Conservation (phyloP, 2,797 vertebrate species). For the Furcifer pardalis region DNA sequence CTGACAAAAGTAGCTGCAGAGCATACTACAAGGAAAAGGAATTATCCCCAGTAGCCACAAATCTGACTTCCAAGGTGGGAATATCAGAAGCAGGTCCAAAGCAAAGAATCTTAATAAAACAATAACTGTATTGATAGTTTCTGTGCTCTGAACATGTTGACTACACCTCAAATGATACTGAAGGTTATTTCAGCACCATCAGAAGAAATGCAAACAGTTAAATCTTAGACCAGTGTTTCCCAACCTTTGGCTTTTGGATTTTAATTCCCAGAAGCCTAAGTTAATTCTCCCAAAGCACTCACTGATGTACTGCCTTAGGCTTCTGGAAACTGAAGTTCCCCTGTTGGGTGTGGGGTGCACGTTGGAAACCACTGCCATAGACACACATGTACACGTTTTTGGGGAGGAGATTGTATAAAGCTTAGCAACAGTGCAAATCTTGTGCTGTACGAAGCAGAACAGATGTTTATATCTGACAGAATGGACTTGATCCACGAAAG, state of each 20-base stretch:
- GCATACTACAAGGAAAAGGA: neutral
- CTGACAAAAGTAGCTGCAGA: neutral
- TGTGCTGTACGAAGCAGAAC: neutral
- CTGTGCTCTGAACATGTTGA: neutral
- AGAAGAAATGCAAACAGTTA: neutral
- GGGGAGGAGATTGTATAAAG: neutral
- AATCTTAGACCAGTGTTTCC: too few species aligned
- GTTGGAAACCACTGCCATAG: too few species aligned
- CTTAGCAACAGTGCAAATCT: neutral
- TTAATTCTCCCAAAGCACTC: too few species aligned
- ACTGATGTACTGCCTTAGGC: too few species aligned
- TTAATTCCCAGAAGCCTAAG: too few species aligned
- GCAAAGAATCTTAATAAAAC: neutral
- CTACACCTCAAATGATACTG: neutral
- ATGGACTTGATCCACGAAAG: too few species aligned
- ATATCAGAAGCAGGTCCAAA: neutral
- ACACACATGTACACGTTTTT: neutral
- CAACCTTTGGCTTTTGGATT: too few species aligned
- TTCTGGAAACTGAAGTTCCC: too few species aligned
- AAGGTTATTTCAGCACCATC: neutral
- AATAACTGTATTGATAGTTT: neutral
- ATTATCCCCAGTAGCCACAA: neutral
- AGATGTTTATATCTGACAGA: too few species aligned
- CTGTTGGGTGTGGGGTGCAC: too few species aligned
- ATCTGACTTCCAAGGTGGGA: neutral